phyloP scores from a whole-genome alignment of 2,888 invertebrate species.

The Loripinus fragilis region DNA sequence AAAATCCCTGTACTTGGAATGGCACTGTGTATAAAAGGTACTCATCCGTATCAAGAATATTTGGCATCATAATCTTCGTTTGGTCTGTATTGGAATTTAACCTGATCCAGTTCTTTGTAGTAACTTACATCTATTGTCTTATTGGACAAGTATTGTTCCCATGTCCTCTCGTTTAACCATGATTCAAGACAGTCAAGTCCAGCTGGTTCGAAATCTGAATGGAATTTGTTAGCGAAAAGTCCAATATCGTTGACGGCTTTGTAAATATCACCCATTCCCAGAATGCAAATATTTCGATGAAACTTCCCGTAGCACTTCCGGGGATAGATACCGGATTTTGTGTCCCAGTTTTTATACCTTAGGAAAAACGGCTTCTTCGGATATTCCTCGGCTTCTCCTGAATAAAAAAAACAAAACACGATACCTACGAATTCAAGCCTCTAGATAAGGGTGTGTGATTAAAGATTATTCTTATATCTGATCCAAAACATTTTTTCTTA shows the following conservation, averaged over 20 bases:
- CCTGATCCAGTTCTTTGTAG: constrained; percentile 22
- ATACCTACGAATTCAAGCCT: background rate
- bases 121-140: constrained; percentile 13
- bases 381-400: constrained; percentile 22
- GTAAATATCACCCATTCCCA: constrained; percentile 10
- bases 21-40: no score
- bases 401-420: no score
- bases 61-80: no score
- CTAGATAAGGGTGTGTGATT: no score
- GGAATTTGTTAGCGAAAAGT: constrained; percentile 33
- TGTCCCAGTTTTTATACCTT: constrained; percentile 8
- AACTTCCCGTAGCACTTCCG: constrained; percentile 26
- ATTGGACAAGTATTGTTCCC: constrained; percentile 24
- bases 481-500: no score
- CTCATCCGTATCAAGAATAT: no score
- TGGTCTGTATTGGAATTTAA: background rate
- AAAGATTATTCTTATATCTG: no score
- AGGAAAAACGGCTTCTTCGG: background rate
- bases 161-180: constrained; percentile 23
- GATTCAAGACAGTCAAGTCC: constrained; percentile 31
- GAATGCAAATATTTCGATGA: constrained; percentile 26
- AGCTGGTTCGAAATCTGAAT: constrained; percentile 21
- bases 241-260: constrained; percentile 31
- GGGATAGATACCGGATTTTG: background rate
- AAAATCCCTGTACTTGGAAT: no score